Conservation (phyloP, 2,113 vertebrate species). For the Upupa epops region DNA sequence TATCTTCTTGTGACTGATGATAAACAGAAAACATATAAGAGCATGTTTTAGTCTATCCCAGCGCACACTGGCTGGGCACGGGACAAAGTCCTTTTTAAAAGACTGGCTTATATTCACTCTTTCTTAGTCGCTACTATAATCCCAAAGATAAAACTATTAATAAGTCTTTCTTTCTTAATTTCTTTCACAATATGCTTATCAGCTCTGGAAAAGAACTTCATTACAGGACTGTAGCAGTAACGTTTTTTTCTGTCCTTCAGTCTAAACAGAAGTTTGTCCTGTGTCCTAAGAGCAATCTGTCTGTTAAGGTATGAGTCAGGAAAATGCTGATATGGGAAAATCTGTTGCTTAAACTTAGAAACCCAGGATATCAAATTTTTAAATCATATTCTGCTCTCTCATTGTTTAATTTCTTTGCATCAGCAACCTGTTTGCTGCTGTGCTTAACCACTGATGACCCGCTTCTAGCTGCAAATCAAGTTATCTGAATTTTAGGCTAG, state of each 20-base stretch:
- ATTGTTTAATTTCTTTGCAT: too few species aligned
- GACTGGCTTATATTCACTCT: constrained; percentile 39
- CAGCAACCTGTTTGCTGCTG: neutral
- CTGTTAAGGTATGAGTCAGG: neutral
- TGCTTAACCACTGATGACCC: neutral
- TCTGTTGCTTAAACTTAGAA: neutral
- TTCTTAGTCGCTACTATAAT: constrained; percentile 50
- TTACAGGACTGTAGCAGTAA: neutral
- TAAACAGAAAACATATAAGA: constrained; percentile 23
- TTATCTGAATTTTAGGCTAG: neutral
- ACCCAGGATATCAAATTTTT: neutral
- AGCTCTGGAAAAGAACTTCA: neutral
- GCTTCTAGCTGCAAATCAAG: neutral
- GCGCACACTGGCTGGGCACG: constrained; percentile 17
- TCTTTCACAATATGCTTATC: neutral
- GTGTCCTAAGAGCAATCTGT: neutral
- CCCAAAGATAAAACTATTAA: constrained; percentile 7
- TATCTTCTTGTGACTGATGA: constrained; percentile 44
- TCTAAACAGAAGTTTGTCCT: neutral
- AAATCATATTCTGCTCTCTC: too few species aligned
- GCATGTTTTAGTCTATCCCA: constrained; percentile 68
- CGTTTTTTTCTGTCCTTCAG: neutral
- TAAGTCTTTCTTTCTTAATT: neutral
- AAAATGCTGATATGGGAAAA: neutral
- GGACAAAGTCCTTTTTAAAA: constrained; percentile 53